Percentiles rank a stretch among this genome's conserved stretches.
Conservation (phyloP, 2,113 vertebrate species). For the Phyllopteryx taeniolatus region DNA sequence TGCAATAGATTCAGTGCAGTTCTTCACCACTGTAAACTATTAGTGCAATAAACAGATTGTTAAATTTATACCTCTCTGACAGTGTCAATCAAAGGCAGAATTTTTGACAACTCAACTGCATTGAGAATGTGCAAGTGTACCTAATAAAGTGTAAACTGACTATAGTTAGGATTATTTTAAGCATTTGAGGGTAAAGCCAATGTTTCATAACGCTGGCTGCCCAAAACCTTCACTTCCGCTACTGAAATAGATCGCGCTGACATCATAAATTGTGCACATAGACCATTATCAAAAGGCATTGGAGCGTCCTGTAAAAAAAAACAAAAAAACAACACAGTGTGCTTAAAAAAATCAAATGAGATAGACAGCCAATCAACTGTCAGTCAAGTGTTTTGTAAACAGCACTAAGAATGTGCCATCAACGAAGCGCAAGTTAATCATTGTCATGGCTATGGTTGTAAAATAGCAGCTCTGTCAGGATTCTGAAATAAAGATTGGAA, state of each 20-base stretch:
- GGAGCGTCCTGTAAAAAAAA: slow-evolving; percentile 6
- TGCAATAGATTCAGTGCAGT: too few species aligned
- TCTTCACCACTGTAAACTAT: too few species aligned
- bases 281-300: background rate
- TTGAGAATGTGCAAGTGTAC: too few species aligned
- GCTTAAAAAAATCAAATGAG: background rate
- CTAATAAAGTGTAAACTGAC: too few species aligned
- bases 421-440: background rate
- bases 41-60: too few species aligned
- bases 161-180: slow-evolving; percentile 9
- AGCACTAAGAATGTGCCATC: background rate
- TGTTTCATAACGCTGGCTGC: slow-evolving; percentile 16
- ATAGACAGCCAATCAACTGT: background rate
- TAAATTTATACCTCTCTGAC: too few species aligned
- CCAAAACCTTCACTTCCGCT: slow-evolving; percentile 31
- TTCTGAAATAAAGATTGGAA: background rate
- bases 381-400: background rate
- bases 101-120: too few species aligned
- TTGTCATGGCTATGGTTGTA: background rate
- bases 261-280: slow-evolving; percentile 34
- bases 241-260: slow-evolving; percentile 24
- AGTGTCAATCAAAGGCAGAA: too few species aligned
- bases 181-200: slow-evolving; percentile 8
- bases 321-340: background rate
- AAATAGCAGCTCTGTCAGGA: background rate